Percentiles rank a stretch among this genome's conserved stretches.
These are phyloP conservation scores for Gobiocypris rarus DNA, from an alignment of 2,113 vertebrate species.

Conservation along the genomic window DNA sequence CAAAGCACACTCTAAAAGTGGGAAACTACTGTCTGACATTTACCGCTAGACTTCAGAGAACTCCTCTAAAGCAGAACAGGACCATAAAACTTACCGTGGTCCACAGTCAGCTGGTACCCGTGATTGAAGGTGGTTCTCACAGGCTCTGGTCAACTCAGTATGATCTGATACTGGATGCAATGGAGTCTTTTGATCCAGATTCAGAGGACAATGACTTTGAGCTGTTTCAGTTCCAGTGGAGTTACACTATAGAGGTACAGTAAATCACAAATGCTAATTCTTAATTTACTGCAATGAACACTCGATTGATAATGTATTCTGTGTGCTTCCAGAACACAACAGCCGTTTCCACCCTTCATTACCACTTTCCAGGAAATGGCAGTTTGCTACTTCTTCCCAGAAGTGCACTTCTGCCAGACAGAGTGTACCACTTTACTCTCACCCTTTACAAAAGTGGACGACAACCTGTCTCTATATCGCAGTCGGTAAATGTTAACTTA, in stretches of 20 bases:
- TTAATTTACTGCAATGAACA: not conserved
- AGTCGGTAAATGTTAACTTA: slow-evolving; percentile 69
- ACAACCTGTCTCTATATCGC: slow-evolving; percentile 63
- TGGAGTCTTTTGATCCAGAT: slow-evolving; percentile 76
- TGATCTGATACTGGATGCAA: slow-evolving; percentile 77
- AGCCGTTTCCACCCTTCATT: slow-evolving; percentile 20
- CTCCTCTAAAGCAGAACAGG: slow-evolving; percentile 64
- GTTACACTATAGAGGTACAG: slow-evolving; percentile 62
- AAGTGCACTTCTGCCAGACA: slow-evolving; percentile 55
- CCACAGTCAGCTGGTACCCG: slow-evolving; percentile 69
- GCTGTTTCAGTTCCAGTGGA: slow-evolving; percentile 72
- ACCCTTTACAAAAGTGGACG: slow-evolving; percentile 71
- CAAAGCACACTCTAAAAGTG: slow-evolving; percentile 65
- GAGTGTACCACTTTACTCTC: slow-evolving; percentile 70
- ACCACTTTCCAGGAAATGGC: slow-evolving; percentile 29
- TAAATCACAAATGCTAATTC: not conserved
- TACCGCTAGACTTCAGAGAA: slow-evolving; percentile 68
- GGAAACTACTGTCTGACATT: slow-evolving; percentile 76
- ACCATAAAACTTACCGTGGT: slow-evolving; percentile 65
- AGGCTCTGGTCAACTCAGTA: slow-evolving; percentile 68
- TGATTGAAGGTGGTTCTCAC: slow-evolving; percentile 76
- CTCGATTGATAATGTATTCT: not conserved
- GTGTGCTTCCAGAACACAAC: slow-evolving; percentile 61
- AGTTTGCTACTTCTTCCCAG: slow-evolving; percentile 62
- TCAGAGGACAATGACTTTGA: slow-evolving; percentile 53